Percentiles rank a stretch among this genome's conserved stretches.
Conservation (phyloP, 1,140 invertebrate genomes). For the Ptiloglossa arizonensis region DNA sequence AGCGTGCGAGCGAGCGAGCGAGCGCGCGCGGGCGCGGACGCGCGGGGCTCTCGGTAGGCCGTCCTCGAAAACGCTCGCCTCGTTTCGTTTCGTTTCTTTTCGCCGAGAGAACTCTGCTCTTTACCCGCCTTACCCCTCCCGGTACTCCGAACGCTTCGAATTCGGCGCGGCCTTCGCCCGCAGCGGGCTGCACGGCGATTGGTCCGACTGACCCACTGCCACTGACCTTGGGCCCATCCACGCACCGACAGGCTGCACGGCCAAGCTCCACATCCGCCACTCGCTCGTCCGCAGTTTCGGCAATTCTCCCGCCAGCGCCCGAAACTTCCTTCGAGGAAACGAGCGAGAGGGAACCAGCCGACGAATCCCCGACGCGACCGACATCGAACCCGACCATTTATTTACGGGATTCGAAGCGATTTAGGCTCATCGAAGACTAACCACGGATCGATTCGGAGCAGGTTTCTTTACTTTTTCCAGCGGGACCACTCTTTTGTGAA, state of each 20-base stretch:
- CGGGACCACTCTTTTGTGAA: no score
- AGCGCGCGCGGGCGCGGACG: no score
- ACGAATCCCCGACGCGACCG: neutral
- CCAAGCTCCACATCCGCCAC: constrained; percentile 9
- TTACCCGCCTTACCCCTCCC: no score
- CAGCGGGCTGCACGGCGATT: constrained; percentile 53
- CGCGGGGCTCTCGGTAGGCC: neutral
- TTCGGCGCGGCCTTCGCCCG: constrained; percentile 62
- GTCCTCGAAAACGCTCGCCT: constrained; percentile 17
- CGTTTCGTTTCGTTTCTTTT: neutral
- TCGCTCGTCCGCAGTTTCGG: constrained; percentile 66
- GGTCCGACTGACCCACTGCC: constrained; percentile 77
- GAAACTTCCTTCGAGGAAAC: constrained; percentile 43
- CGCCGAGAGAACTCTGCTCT: no score
- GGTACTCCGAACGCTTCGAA: no score
- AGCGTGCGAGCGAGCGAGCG: no score
- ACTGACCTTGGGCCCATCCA: constrained; percentile 74
- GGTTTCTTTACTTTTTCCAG: no score
- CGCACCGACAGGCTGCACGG: constrained; percentile 59
- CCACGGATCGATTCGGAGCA: no score
- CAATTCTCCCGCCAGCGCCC: constrained; percentile 37
- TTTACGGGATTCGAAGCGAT: no score
- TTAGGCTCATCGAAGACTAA: no score
- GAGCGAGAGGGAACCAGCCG: constrained; percentile 23
- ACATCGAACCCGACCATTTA: no score